Evolutionary conservation across 2,888 invertebrate genomes (phyloP), one percentile per base, ranked within the genome.

Genomic region (Stegophylla sp.): DNA sequence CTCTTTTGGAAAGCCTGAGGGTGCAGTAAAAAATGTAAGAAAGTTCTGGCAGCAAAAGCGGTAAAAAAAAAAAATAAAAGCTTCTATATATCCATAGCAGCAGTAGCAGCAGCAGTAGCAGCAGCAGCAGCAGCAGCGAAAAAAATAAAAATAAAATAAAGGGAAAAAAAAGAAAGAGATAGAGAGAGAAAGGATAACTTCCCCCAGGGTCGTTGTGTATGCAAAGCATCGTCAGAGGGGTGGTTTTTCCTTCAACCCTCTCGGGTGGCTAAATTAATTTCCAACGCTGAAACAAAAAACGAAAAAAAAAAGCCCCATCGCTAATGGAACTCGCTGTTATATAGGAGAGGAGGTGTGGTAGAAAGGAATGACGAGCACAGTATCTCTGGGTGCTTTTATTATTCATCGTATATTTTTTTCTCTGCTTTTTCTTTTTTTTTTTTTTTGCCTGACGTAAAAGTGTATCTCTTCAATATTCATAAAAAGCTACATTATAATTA

Each of bases 201-300:
- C 69, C 79, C 79, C 79, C 63, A 83, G 84, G 76, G 83, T 83
- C 82, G 76, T 81, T 76, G 75, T 72, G 82, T 74, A 81, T 79
- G 81, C 81, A 69, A 74, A 81, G 82, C 72, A 73, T 79, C 79
- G 81, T 66, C 43, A 81, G 72, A 71, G 82, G 82, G 77, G 66
- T 63, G 71, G 69, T 72, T 79, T 71, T 79, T 61, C 79, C 69
- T 79, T 79, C 79, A 79, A 79, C 79, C 79, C 79, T 79, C 79
- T 79, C 79, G 69, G 79, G 79, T 71, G 79, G 79, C 79, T 79
- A 79, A 79, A 79, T 79, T 79, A 79, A 79, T 79, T 79, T 79
- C 51, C 79, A 71, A 48, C 59, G 79, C 69, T 71, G 73, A 72
- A 73, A 73, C 73, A 81, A 81, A 81, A 73, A 73, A 71, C n/a